Evolutionary conservation across 1,140 invertebrate species (phyloP), one percentile per base, ranked within the genome.

Genomic region (Pissodes strobi): DNA sequence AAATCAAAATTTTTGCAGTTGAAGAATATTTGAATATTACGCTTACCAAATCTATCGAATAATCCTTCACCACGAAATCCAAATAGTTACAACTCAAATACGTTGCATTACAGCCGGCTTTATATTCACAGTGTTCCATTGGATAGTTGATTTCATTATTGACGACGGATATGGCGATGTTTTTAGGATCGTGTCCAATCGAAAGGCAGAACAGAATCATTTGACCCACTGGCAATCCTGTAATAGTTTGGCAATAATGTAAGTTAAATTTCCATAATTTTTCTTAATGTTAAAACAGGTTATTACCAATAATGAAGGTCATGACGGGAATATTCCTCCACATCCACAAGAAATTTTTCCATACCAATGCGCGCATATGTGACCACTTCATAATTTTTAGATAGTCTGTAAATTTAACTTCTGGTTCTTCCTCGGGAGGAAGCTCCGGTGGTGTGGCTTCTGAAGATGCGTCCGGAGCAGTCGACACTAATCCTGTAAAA

Each of bases 161-260:
- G 2, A 95, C 91, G 52, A 98, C 85, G 22, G 91, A 93, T 74
- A 98, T 70, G 66, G 86, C 86, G 0, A 98, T 83, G 41, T 90
- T 89, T 48, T 86, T 88, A 0, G 95, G 95, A 75, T 95, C 92
- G 21, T 91, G 85, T 58, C 95, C 95, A 68, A 98, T 95, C 18
- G 94, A 93, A 65, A 96, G 76, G 78, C 95, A 98, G 82, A 98
- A 98, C 2, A 97, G 84, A 43, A 96, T 90, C n/a, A 94, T 93
- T 82, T 98, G 94, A 79, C 94, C 88, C 1, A 94, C 90, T 5
- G 63, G 63, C 37, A 65, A 46, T 64, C 68, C 67, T 67, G n/a
- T n/a, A n/a, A n/a, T n/a, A n/a, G n/a, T n/a, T n/a, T n/a, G n/a
- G n/a, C n/a, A n/a, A n/a, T n/a, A n/a, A n/a, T n/a, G n/a, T n/a